phyloP scores from a whole-genome alignment of 2,113 vertebrate species.

The Larimichthys crocea region DNA sequence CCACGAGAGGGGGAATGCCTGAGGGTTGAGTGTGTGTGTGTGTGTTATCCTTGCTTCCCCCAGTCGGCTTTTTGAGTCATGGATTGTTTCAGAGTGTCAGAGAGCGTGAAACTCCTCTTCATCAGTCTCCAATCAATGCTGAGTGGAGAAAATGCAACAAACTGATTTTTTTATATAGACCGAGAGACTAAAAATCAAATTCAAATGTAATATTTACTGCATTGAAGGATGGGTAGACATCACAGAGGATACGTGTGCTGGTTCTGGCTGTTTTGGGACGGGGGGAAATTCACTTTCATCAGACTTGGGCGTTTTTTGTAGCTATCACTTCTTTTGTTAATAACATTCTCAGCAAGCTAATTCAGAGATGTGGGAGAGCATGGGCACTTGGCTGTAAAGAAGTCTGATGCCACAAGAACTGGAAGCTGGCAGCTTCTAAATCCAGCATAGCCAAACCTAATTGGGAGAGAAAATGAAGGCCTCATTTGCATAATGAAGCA shows the following conservation, averaged over 20 bases:
- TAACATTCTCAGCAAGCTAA: not conserved
- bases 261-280: not conserved
- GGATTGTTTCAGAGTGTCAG: slow-evolving; percentile 59
- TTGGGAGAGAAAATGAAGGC: not conserved
- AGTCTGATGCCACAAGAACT: not conserved
- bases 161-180: not conserved
- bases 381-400: not conserved
- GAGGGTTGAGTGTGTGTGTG: slow-evolving; percentile 41
- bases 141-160: slow-evolving; percentile 11
- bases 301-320: not conserved
- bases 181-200: not conserved
- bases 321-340: not conserved
- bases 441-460: not conserved
- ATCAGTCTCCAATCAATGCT: slow-evolving; percentile 61
- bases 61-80: slow-evolving; percentile 49
- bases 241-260: not conserved
- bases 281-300: not conserved
- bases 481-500: no score
- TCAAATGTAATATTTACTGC: slow-evolving; percentile 7
- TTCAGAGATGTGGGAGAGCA: not conserved
- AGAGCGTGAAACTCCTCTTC: slow-evolving; percentile 57
- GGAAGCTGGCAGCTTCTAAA: not conserved
- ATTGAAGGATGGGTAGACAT: not conserved
- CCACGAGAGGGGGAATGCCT: slow-evolving; percentile 57
- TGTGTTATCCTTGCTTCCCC: slow-evolving; percentile 31